These are phyloP conservation scores for Apodemia hepburni DNA, from an alignment of 2,888 invertebrate genomes.

Conservation along the genomic window DNA sequence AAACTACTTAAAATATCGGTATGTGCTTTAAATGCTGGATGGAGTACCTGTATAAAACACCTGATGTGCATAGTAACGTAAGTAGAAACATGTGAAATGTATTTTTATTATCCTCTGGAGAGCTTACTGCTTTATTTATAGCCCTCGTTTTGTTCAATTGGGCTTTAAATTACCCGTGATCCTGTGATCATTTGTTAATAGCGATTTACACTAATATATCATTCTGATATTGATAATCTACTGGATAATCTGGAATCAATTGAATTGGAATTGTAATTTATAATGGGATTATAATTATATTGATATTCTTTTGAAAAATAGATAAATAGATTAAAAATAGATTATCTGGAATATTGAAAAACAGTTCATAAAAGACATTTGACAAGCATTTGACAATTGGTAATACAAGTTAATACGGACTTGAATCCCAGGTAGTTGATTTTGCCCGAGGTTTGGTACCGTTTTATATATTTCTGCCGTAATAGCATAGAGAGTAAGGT, in stretches of 20 bases:
- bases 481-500: too few relatives aligned
- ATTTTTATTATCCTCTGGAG: conserved; percentile 13
- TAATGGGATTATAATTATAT: not conserved
- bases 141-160: conserved; percentile 16
- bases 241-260: conserved; percentile 7
- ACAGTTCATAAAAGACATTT: too few relatives aligned
- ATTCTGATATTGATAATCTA: not conserved
- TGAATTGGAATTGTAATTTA: not conserved
- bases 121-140: conserved; percentile 10
- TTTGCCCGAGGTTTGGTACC: too few relatives aligned
- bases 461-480: too few relatives aligned
- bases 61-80: conserved; percentile 12
- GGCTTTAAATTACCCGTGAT: conserved; percentile 15
- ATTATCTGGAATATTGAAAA: too few relatives aligned
- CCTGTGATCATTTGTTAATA: conserved; percentile 17
- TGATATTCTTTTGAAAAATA: too few relatives aligned
- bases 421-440: too few relatives aligned
- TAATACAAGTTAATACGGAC: too few relatives aligned
- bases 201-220: conserved; percentile 10
- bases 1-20: not conserved
- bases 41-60: conserved; percentile 8
- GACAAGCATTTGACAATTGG: too few relatives aligned
- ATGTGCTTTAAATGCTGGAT: not conserved
- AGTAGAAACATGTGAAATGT: conserved; percentile 14
- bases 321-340: too few relatives aligned